Base-by-base conservation (phyloP, 2,797 vertebrate genomes). In the Chaetodon trifasciatus region DNA sequence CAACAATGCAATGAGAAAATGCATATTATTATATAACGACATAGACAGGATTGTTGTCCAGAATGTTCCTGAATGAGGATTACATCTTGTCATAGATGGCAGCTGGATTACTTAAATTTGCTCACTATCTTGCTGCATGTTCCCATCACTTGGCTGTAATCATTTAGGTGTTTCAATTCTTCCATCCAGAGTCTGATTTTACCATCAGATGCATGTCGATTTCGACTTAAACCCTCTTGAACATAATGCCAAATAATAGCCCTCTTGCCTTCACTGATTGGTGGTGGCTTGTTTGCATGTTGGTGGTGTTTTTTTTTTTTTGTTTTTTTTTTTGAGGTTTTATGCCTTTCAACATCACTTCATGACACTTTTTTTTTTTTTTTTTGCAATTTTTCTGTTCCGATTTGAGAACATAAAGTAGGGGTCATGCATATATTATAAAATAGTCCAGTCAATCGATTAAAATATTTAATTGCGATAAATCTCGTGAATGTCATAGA, bases 51-150 rank as follows among this genome's bases (percentile, higher is more conserved):
- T 63, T 84, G 60, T 28, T 64, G 12, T 72, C 24, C 56, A 70
- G 64, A 63, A 63, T 82, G 57, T 68, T 74, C 69, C 28, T 70
- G 70, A 89, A 75, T 64, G 24, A 69, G 66, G 87, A 91, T 90
- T 85, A 83, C 16, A 60, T 84, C 15, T 72, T 52, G 44, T 68
- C 50, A 11, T 69, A 71, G 65, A 81, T 44, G 69, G 39, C 11
- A 7, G 49, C 21, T 78, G 65, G 73, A 87, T 84, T 83, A 81
- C 21, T 74, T 52, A 23, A 35, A 82, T 81, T 4, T 63, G 9
- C 53, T 60, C 53, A 19, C n/a, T 60, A 28, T 61, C n/a, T 66
- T 63, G 9, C 70, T 61, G 28, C 56, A 74, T 79, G 76, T 78
- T 84, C 55, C 40, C 32, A 53, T 79, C 39, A 8, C 46, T 69